Conservation (phyloP, 1,140 invertebrate genomes). For the Kradibia gibbosae region DNA sequence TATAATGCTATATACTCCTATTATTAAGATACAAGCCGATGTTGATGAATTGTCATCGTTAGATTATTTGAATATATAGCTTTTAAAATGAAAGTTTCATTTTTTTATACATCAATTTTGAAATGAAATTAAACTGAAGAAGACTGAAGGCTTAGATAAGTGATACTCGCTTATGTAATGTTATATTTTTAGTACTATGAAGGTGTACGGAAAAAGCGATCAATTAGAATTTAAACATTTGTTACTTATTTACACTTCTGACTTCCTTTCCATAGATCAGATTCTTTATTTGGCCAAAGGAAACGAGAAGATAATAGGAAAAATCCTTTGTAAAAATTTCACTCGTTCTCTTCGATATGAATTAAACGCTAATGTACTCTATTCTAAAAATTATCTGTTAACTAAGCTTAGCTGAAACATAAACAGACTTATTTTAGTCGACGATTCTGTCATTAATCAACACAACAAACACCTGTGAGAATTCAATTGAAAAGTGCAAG, state of each 20-base stretch:
- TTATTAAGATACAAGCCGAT: slow-evolving; percentile 19
- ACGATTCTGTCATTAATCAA: slow-evolving; percentile 50
- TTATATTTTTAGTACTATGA: slow-evolving; percentile 36
- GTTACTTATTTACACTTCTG: slow-evolving; percentile 52
- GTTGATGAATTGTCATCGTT: not conserved
- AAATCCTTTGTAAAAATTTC: slow-evolving; percentile 45
- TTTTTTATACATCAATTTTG: slow-evolving; percentile 19
- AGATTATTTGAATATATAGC: slow-evolving; percentile 19
- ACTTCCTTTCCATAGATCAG: slow-evolving; percentile 42
- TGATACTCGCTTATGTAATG: slow-evolving; percentile 22
- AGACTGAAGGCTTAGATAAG: slow-evolving; percentile 16
- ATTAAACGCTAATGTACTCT: slow-evolving; percentile 45
- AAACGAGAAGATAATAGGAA: slow-evolving; percentile 44
- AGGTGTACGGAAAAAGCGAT: slow-evolving; percentile 47
- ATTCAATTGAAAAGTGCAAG: slow-evolving; percentile 38
- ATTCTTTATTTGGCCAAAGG: slow-evolving; percentile 32
- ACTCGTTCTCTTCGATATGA: slow-evolving; percentile 44
- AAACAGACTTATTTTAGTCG: slow-evolving; percentile 50
- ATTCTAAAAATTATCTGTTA: slow-evolving; percentile 48
- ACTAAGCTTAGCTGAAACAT: slow-evolving; percentile 48
- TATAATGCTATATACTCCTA: slow-evolving; percentile 36
- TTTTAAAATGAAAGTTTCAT: slow-evolving; percentile 23
- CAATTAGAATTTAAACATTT: slow-evolving; percentile 46
- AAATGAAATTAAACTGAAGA: slow-evolving; percentile 28
- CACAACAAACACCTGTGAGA: slow-evolving; percentile 42